phyloP scores from a whole-genome alignment of 2,797 vertebrate species.

The Salmo trutta region DNA sequence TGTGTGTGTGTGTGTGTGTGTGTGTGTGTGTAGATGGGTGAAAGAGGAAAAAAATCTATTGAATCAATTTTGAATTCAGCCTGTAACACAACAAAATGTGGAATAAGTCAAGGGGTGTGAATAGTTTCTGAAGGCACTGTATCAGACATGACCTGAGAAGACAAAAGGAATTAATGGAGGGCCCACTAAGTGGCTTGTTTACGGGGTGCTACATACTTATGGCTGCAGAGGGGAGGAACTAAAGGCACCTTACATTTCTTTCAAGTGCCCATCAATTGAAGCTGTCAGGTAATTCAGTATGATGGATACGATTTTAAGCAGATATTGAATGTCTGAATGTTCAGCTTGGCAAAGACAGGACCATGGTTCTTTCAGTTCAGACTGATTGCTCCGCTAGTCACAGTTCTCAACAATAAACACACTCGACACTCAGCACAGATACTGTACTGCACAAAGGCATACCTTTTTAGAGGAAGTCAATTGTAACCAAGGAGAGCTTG shows the following conservation, averaged over 20 bases:
- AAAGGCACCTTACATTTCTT: conserved; percentile 23
- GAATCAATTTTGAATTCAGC: no score
- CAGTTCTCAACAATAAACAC: not conserved
- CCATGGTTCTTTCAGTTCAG: not conserved
- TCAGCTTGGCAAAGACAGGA: not conserved
- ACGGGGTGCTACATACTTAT: conserved; percentile 45
- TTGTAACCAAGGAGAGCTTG: not conserved
- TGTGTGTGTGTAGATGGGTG: no score
- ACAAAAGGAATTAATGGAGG: conserved; percentile 54
- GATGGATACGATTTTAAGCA: not conserved
- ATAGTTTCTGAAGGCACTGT: conserved; percentile 5
- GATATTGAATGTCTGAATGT: conserved; percentile 5
- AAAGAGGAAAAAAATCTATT: no score
- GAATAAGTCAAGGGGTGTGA: no score
- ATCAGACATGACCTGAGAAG: conserved; percentile 69
- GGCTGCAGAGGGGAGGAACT: conserved; percentile 33
- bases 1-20: no score
- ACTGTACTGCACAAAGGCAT: not conserved
- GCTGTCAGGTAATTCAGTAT: conserved; percentile 25
- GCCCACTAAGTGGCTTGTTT: conserved; percentile 62
- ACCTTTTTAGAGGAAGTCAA: not conserved
- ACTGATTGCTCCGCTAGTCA: not conserved
- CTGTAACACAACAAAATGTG: no score
- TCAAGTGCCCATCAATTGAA: conserved; percentile 31
- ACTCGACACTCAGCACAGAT: not conserved